Evolutionary conservation across 2,888 invertebrate species (phyloP), one percentile per base, ranked within the genome.

Genomic region (Dryobotodes eremita): DNA sequence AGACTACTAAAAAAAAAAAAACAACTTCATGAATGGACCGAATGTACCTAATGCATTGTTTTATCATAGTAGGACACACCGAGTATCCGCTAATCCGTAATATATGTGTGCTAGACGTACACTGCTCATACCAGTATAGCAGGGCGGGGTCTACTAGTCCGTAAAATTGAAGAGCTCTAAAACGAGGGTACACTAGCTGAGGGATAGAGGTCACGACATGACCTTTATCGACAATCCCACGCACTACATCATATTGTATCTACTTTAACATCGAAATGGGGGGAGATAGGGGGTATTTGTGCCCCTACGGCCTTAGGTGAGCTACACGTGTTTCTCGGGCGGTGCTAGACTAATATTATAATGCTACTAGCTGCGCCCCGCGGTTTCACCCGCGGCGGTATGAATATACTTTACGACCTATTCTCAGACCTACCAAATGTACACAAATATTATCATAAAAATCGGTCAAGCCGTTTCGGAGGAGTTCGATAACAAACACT

Each of bases 151-250:
- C 64, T 75, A 59, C 15, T 50, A 66, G 65, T 61, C 61, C 31
- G 55, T 53, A 86, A 74, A 75, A 78, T 80, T 77, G 72, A 76
- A 72, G 68, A 77, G 66, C 71, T 78, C 46, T 17, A 48, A 79
- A 80, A 82, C 83, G 65, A 69, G 88, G 88, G 86, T 86, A 80
- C 61, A 64, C 65, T 55, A 72, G 31, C 50, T 59, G 61, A 68
- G 80, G 71, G 69, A 75, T 72, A 70, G 86, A 86, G 77, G 88
- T 80, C 80, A 70, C 59, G 69, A 48, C 53, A 57, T 75, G 83
- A 79, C 88, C 83, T 86, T 79, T 86, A 65, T 73, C 75, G 75
- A 68, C 62, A 36, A 71, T 57, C 72, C 75, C 59, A 71, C 46
- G 73, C 65, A 50, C 48, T 79, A 75, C 75, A 59, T 66, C 23